Percentiles rank a stretch among this genome's conserved stretches.
phyloP scores from a whole-genome alignment of 2,888 invertebrate genomes.

The Rhopalosiphum nymphaeae region DNA sequence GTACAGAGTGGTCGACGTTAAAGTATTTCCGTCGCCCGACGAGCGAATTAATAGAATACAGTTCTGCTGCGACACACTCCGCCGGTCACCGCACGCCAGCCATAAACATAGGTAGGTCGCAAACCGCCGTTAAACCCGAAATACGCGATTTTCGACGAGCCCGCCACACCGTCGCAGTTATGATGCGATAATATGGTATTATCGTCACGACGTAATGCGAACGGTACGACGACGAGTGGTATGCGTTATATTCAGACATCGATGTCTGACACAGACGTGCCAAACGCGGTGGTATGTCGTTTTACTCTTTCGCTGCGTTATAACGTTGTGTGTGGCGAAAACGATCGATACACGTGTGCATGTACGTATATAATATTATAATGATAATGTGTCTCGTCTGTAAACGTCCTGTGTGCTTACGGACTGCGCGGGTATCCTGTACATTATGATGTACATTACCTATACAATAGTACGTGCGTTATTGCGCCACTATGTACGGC shows the following conservation, averaged over 20 bases:
- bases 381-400: no score
- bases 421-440: background rate
- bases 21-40: no score
- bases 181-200: no score
- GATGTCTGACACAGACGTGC: no score
- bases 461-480: background rate
- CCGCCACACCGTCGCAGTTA: no score
- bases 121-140: background rate
- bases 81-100: background rate
- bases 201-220: background rate
- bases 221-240: background rate
- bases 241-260: background rate
- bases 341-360: constrained; percentile 1
- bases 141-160: background rate
- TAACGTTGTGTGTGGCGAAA: background rate
- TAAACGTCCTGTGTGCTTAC: background rate
- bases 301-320: no score
- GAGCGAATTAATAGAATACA: no score
- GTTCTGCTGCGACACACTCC: no score
- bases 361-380: background rate
- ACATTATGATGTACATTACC: background rate
- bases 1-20: no score
- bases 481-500: background rate
- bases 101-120: background rate
- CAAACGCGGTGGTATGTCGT: no score